Conservation (phyloP, 1,140 invertebrate genomes). For the Vanessa atalanta region DNA sequence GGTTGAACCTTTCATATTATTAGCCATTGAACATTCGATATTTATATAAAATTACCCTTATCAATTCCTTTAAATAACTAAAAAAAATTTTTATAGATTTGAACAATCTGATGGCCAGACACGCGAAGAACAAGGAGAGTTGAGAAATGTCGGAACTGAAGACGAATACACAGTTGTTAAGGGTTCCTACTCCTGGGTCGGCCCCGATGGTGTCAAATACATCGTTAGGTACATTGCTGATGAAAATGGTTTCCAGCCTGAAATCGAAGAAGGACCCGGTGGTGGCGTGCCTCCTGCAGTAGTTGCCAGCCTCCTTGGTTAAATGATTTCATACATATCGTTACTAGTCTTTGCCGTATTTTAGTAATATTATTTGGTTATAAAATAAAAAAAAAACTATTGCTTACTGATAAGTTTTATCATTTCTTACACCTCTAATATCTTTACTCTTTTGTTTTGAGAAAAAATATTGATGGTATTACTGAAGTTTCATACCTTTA, state of each 20-base stretch:
- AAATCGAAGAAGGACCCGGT: conserved; percentile 82
- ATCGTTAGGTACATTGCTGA: conserved; percentile 87
- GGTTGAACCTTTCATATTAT: not conserved
- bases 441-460: too few species aligned
- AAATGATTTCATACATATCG: conserved; percentile 18
- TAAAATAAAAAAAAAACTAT: not conserved
- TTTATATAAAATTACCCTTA: too few species aligned
- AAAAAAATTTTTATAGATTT: conserved; percentile 58
- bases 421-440: too few species aligned
- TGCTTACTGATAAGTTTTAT: not conserved
- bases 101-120: conserved; percentile 81
- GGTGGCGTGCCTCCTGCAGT: conserved; percentile 72
- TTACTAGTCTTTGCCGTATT: conserved; percentile 9
- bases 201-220: conserved; percentile 80
- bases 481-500: too few species aligned
- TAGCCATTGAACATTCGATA: too few species aligned
- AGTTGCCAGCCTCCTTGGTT: conserved; percentile 60
- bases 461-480: too few species aligned
- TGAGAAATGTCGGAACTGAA: conserved; percentile 81
- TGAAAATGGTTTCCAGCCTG: conserved; percentile 85
- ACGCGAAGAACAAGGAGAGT: conserved; percentile 81
- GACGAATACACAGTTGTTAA: conserved; percentile 64
- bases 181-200: conserved; percentile 81
- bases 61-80: too few species aligned
- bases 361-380: not conserved